A percentile compares a stretch with the other conserved stretches of the same genome.
Conservation (phyloP, 2,797 vertebrate genomes). For the Chaunax sp. region DNA sequence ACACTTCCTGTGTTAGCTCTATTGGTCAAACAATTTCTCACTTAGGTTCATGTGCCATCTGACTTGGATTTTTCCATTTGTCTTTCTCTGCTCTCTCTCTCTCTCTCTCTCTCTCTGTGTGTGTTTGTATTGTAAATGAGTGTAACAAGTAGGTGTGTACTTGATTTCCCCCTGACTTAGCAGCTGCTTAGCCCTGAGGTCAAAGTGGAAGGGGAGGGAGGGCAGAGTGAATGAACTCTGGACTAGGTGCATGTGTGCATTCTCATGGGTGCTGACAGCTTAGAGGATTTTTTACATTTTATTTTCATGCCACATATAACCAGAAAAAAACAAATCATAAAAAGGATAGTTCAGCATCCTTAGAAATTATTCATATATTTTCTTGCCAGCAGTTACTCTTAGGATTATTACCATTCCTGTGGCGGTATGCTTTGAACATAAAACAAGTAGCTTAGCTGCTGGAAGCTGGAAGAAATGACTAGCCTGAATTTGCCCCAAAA, state of each 20-base stretch:
- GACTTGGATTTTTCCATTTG: conserved; percentile 12
- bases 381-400: neutral
- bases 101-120: conserved; percentile 2
- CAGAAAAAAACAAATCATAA: conserved; percentile 1
- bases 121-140: conserved; percentile 53
- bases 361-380: neutral
- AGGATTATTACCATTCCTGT: neutral
- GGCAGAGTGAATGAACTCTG: conserved; percentile 21
- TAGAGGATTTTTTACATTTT: conserved; percentile 10
- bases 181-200: conserved; percentile 63
- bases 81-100: neutral
- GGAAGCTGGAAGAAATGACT: neutral
- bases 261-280: conserved; percentile 18
- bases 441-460: conserved; percentile 5
- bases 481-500: neutral
- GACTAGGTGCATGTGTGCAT: conserved; percentile 18
- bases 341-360: neutral
- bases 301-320: conserved; percentile 5
- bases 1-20: neutral
- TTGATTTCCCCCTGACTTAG: conserved; percentile 55
- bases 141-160: conserved; percentile 37
- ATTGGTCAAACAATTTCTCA: conserved; percentile 3
- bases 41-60: neutral
- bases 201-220: conserved; percentile 24
- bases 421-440: neutral